Base-by-base conservation (phyloP, 2,888 invertebrate species). In the Pollenia amentaria region DNA sequence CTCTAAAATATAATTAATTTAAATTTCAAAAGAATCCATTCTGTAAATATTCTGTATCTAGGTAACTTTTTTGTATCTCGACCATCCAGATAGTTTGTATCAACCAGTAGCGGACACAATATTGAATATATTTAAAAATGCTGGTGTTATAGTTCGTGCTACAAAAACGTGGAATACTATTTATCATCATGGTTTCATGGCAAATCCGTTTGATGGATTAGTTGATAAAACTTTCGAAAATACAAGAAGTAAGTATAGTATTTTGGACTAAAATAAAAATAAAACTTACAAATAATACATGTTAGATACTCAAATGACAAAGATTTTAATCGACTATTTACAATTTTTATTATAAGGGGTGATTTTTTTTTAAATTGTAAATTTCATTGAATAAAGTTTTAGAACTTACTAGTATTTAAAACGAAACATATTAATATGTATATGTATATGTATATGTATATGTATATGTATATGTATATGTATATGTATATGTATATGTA, bases 141-240 rank as follows among this genome's bases (percentile, higher is more conserved):
- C 96, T 21, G 96, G 96, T 55, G 96, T 97, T 88, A 94, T 95
- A 9, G 95, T 97, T 4, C 95, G 96, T 46, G 95, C 95, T 73
- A 93, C 94, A 10, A 94, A 94, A 64, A 94, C 94, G 65, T 97
- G 96, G 96, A 94, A 94, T 83, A 95, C 95, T 38, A 96, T 96
- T 2, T 97, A 97, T 93, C 97, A 97, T 93, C 96, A 97, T 90
- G 97, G 96, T 88, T 97, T 97, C 93, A 95, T 95, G 90, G 95
- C 95, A 69, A 98, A 98, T 94, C 98, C 98, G 0, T 98, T 98
- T 92, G 94, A 96, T 90, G 95, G 96, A 80, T 95, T 98, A 88
- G 96, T 98, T 51, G 95, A 96, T 80, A 96, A 97, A 89, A 98
- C 98, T 0, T 97, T 96, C 91, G 95, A 95, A 87, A 97, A 97